These are phyloP conservation scores for Chrysina gloriosa DNA, from an alignment of 2,888 invertebrate genomes.

Conservation along the genomic window DNA sequence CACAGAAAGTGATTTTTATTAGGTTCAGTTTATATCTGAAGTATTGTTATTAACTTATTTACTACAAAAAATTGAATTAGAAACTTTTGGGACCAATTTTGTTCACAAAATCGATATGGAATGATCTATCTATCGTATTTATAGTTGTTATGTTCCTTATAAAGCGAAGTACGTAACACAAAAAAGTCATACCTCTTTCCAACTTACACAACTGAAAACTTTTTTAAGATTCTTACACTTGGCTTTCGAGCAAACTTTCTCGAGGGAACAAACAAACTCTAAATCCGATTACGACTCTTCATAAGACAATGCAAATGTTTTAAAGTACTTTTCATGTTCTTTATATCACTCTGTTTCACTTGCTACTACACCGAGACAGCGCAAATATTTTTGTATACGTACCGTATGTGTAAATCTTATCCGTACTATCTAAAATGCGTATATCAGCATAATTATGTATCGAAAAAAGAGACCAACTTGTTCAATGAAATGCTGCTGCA, in stretches of 20 bases:
- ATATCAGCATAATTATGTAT: no score
- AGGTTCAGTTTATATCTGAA: no score
- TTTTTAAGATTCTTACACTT: no score
- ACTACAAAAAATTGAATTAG: neutral
- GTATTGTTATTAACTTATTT: no score
- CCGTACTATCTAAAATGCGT: no score
- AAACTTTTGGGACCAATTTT: neutral
- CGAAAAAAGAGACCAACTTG: neutral
- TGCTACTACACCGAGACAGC: conserved; percentile 16
- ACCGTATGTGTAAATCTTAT: neutral
- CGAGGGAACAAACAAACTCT: neutral
- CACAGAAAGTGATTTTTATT: no score
- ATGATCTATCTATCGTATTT: neutral
- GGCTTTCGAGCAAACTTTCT: neutral
- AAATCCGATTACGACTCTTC: neutral
- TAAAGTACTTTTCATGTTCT: conserved; percentile 14
- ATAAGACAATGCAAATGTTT: neutral
- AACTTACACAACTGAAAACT: neutral
- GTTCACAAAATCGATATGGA: conserved; percentile 1
- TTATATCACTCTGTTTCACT: conserved; percentile 7
- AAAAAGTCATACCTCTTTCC: neutral
- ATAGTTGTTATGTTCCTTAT: neutral
- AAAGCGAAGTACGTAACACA: neutral
- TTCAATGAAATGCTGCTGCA: conserved; percentile 12
- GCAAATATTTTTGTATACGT: conserved; percentile 1